Percentiles rank a stretch among this genome's conserved stretches.
Conservation (phyloP, 1,140 invertebrate genomes). For the Magallana angulata region DNA sequence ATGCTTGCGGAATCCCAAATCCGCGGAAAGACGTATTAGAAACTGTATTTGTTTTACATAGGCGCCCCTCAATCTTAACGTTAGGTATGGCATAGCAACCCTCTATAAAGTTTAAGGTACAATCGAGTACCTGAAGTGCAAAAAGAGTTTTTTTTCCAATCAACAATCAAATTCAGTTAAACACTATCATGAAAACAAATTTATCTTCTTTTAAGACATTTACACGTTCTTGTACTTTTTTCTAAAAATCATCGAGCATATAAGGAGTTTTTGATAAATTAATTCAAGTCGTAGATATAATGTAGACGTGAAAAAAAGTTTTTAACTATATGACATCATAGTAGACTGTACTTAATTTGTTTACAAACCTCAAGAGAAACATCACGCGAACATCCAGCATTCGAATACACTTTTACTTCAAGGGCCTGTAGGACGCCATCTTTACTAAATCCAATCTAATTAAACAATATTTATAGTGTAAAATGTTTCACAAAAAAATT, state of each 20-base stretch:
- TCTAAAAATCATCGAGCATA: too few species aligned
- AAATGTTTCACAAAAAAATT: too few species aligned
- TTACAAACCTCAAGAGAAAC: background rate
- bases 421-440: background rate
- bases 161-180: too few species aligned
- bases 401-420: background rate
- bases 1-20: conserved; percentile 76
- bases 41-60: conserved; percentile 75
- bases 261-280: too few species aligned
- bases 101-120: conserved; percentile 47
- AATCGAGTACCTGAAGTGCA: background rate
- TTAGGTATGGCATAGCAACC: conserved; percentile 71
- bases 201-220: too few species aligned
- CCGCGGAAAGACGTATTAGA: conserved; percentile 78
- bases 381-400: background rate
- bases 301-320: too few species aligned
- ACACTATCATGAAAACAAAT: too few species aligned
- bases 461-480: background rate
- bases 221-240: too few species aligned
- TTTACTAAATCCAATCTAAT: background rate
- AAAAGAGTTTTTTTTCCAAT: background rate
- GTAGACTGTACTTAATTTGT: too few species aligned
- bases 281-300: too few species aligned
- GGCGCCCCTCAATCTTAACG: conserved; percentile 60
- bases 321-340: too few species aligned